Conservation (phyloP, 2,888 invertebrate genomes). For the Hydropsyche betteni region DNA sequence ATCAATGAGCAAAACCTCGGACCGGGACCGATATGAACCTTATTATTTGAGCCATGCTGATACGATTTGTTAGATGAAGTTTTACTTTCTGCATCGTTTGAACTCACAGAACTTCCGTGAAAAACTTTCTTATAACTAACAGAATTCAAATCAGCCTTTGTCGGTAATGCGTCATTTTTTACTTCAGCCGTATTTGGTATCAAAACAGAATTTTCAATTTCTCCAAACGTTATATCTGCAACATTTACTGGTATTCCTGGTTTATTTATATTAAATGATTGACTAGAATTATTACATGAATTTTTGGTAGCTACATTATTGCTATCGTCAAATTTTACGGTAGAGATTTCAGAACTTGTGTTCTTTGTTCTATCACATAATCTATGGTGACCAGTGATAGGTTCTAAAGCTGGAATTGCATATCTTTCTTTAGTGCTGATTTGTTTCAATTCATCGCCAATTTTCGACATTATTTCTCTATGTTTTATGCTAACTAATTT, state of each 20-base stretch:
- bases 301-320: slow-evolving; percentile 28
- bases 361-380: slow-evolving; percentile 66
- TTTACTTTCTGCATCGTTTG: slow-evolving; percentile 63
- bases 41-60: slow-evolving; percentile 62
- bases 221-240: slow-evolving; percentile 46
- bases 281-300: slow-evolving; percentile 33
- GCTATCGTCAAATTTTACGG: slow-evolving; percentile 40
- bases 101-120: slow-evolving; percentile 61
- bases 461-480: slow-evolving; percentile 50
- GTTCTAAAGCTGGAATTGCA: slow-evolving; percentile 55
- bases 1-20: slow-evolving; percentile 81
- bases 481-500: slow-evolving; percentile 50
- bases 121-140: slow-evolving; percentile 42
- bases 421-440: slow-evolving; percentile 44
- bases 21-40: slow-evolving; percentile 66
- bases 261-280: slow-evolving; percentile 42
- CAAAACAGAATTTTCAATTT: slow-evolving; percentile 48
- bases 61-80: slow-evolving; percentile 61
- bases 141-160: slow-evolving; percentile 49
- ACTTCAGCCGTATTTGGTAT: slow-evolving; percentile 45
- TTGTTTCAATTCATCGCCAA: slow-evolving; percentile 50
- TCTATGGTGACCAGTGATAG: slow-evolving; percentile 68
- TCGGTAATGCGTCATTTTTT: slow-evolving; percentile 39
- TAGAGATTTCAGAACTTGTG: slow-evolving; percentile 2
- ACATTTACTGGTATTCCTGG: slow-evolving; percentile 25